These are phyloP conservation scores for Fratercula arctica DNA, from an alignment of 2,797 vertebrate genomes.

Conservation along the genomic window DNA sequence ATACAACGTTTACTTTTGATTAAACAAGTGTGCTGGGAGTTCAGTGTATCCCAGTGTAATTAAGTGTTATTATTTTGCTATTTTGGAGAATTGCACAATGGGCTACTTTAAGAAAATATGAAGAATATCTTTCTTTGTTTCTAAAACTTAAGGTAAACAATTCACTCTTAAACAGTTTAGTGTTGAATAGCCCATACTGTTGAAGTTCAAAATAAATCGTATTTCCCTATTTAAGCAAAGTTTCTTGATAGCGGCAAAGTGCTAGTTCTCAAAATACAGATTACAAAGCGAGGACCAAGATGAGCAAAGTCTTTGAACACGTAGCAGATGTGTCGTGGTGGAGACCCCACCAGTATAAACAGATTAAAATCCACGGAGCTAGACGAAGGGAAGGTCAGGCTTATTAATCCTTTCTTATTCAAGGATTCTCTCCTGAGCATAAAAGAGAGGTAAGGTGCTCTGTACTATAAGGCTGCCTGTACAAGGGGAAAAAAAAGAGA, in stretches of 20 bases:
- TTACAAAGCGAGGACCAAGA: not conserved
- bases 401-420: not conserved
- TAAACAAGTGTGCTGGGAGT: conserved; percentile 4
- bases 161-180: not conserved
- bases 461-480: not conserved
- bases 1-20: conserved; percentile 36
- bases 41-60: not conserved
- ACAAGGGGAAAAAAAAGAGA: not conserved
- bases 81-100: not conserved
- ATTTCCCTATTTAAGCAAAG: not conserved
- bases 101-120: not conserved
- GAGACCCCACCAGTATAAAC: not conserved
- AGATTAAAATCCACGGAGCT: not conserved
- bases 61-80: not conserved
- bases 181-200: not conserved
- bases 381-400: not conserved
- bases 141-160: not conserved
- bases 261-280: not conserved
- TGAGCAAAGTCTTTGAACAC: not conserved
- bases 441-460: not conserved
- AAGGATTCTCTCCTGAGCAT: not conserved
- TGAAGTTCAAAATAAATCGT: not conserved
- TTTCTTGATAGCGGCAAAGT: not conserved
- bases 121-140: not conserved
- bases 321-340: not conserved